These are phyloP conservation scores for Abscondita cerata DNA, from an alignment of 2,888 invertebrate species.

Conservation along the genomic window DNA sequence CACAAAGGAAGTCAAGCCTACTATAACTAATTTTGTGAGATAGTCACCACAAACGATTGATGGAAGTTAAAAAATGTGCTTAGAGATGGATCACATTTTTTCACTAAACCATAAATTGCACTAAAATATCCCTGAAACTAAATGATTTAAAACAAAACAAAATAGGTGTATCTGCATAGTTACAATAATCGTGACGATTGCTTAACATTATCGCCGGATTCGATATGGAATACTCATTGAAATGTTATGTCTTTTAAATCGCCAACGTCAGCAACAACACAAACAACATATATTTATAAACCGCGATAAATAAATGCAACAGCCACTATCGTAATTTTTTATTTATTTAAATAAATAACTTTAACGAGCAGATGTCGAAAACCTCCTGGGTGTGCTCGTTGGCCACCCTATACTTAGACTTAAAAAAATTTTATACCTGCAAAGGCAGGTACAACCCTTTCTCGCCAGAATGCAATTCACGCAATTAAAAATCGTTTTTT, in stretches of 20 bases:
- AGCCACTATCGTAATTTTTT: not conserved
- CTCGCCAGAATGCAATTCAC: not conserved
- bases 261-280: slow-evolving; percentile 15
- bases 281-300: slow-evolving; percentile 20
- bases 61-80: too few relatives aligned
- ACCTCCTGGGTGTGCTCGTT: not conserved
- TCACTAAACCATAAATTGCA: too few relatives aligned
- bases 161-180: not conserved
- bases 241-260: slow-evolving; percentile 11
- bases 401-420: slow-evolving; percentile 9
- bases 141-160: too few relatives aligned
- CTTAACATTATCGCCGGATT: not conserved
- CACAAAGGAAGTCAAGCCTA: too few relatives aligned
- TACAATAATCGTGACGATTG: not conserved
- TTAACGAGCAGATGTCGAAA: too few relatives aligned
- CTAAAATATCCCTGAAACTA: too few relatives aligned
- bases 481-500: too few relatives aligned
- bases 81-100: too few relatives aligned
- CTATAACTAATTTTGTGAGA: too few relatives aligned
- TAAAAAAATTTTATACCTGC: slow-evolving; percentile 7
- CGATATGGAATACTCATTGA: not conserved
- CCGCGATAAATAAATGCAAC: slow-evolving; percentile 7
- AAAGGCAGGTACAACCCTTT: slow-evolving; percentile 16
- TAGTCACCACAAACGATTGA: too few relatives aligned
- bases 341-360: too few relatives aligned